A percentile compares a stretch with the other conserved stretches of the same genome.
Evolutionary conservation across 2,797 vertebrate genomes (phyloP).

Genomic region (Tolypeutes matacus): DNA sequence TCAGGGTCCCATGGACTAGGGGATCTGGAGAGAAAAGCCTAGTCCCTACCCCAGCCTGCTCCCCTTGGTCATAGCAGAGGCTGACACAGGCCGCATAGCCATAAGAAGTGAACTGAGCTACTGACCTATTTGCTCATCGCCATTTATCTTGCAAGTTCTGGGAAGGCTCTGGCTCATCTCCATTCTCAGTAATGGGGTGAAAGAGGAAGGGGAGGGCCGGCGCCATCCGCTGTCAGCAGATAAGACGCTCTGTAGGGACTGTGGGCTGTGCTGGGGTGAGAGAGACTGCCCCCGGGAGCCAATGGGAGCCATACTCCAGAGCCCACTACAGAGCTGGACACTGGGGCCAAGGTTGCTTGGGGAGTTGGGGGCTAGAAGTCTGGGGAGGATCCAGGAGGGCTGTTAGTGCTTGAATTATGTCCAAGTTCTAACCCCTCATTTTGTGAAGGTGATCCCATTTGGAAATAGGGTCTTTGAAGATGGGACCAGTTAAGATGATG

Average conservation of each 20-base stretch:
- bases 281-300: neutral
- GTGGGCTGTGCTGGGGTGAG: too few species aligned
- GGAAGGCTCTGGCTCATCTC: slow-evolving; percentile 35
- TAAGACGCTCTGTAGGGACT: neutral
- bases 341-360: neutral
- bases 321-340: neutral
- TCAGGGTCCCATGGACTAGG: neutral
- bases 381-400: neutral
- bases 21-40: neutral
- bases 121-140: neutral
- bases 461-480: too few species aligned
- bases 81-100: neutral
- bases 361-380: neutral
- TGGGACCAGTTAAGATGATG: too few species aligned
- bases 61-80: neutral
- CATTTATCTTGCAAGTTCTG: slow-evolving; percentile 36
- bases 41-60: neutral
- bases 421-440: too few species aligned
- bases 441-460: too few species aligned
- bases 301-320: neutral
- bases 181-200: neutral
- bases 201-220: neutral
- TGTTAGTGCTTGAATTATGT: too few species aligned
- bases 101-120: rapidly evolving
- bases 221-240: neutral